Evolutionary conservation across 2,797 vertebrate species (phyloP).

Genomic region (Gorsachius magnificus): DNA sequence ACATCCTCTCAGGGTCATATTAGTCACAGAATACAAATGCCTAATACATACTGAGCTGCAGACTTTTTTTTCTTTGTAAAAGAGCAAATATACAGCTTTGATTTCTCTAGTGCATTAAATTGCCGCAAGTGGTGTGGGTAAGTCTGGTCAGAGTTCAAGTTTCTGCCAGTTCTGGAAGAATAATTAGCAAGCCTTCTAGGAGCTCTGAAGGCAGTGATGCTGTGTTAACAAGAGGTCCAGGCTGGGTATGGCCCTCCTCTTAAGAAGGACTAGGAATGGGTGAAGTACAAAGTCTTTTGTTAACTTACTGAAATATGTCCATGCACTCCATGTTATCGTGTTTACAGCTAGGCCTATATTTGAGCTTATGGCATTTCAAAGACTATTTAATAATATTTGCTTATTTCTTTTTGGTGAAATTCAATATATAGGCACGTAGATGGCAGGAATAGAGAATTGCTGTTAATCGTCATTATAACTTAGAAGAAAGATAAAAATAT

Average conservation of each 20-base stretch:
- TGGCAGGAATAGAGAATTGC: background rate
- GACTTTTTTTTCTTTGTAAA: background rate
- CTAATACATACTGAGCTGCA: background rate
- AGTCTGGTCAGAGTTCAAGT: constrained; percentile 42
- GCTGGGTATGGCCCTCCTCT: background rate
- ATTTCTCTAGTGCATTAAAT: constrained; percentile 64
- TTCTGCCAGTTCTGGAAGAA: constrained; percentile 37
- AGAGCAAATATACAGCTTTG: constrained; percentile 52
- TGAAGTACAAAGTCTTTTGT: background rate
- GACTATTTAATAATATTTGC: background rate
- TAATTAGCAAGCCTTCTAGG: constrained; percentile 11
- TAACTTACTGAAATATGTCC: background rate
- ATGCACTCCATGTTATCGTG: background rate
- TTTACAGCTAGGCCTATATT: background rate
- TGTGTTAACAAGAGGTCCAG: background rate
- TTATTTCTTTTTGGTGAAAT: background rate
- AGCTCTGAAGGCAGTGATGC: background rate
- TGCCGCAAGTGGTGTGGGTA: background rate
- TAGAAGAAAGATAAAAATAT: background rate
- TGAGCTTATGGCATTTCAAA: background rate
- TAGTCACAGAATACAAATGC: background rate
- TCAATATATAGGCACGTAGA: background rate
- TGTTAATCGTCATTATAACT: background rate
- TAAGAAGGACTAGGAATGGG: background rate
- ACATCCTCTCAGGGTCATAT: background rate